Conservation (phyloP, 2,888 invertebrate species). For the Papilio elwesi region DNA sequence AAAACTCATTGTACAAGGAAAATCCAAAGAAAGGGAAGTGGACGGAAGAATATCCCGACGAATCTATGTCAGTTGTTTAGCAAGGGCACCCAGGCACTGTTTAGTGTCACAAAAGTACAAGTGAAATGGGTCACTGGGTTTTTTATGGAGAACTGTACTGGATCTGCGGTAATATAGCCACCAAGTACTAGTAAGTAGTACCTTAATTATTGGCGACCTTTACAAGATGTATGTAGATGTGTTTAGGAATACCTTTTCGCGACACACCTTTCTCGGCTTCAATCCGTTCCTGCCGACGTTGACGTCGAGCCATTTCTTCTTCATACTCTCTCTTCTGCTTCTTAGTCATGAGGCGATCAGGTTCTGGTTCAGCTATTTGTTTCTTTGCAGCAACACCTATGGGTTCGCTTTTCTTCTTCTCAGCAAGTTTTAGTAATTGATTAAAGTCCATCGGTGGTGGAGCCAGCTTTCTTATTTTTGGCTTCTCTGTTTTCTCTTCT, state of each 20-base stretch:
- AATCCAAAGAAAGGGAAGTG: too few relatives aligned
- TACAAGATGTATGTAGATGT: too few relatives aligned
- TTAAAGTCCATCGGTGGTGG: slow-evolving; percentile 92
- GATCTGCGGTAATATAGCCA: too few relatives aligned
- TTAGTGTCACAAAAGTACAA: too few relatives aligned
- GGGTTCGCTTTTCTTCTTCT: slow-evolving; percentile 92
- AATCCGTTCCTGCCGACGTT: slow-evolving; percentile 70
- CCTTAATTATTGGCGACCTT: too few relatives aligned
- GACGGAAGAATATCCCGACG: too few relatives aligned
- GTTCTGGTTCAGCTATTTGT: slow-evolving; percentile 78
- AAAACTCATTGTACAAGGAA: too few relatives aligned
- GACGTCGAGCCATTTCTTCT: slow-evolving; percentile 88
- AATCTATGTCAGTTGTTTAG: too few relatives aligned
- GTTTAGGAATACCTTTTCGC: slow-evolving; percentile 55
- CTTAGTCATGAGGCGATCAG: slow-evolving; percentile 90
- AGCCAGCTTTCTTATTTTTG: slow-evolving; percentile 84
- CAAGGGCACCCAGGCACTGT: too few relatives aligned
- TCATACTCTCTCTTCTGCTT: slow-evolving; percentile 90
- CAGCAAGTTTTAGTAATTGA: slow-evolving; percentile 91
- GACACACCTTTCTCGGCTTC: slow-evolving; percentile 65
- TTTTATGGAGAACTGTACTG: too few relatives aligned
- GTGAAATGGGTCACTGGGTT: too few relatives aligned
- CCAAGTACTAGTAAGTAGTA: too few relatives aligned
- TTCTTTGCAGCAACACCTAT: slow-evolving; percentile 76
- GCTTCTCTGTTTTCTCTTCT: slow-evolving; percentile 79